Evolutionary conservation across 2,888 invertebrate species (phyloP).

Genomic region (Lepetodrilus schrolli): DNA sequence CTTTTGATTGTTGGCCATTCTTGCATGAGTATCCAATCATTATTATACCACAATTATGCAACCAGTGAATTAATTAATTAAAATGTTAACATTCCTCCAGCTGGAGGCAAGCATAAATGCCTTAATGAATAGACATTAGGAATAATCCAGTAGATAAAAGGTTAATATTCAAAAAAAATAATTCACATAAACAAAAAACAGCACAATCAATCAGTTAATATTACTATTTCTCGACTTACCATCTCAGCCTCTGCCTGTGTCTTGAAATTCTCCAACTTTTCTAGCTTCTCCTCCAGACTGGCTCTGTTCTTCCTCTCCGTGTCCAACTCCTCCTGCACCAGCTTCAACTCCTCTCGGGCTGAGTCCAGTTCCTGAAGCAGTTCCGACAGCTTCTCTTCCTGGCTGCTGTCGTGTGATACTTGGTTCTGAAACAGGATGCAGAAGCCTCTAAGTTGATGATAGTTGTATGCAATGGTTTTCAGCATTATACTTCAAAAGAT

Average conservation of each 20-base stretch:
- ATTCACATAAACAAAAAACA: neutral
- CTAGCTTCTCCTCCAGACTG: slow-evolving; percentile 33
- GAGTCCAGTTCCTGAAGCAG: slow-evolving; percentile 30
- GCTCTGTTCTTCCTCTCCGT: slow-evolving; percentile 35
- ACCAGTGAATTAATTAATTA: no score
- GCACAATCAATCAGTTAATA: neutral
- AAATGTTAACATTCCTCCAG: no score
- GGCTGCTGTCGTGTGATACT: slow-evolving; percentile 19
- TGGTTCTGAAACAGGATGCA: slow-evolving; percentile 31
- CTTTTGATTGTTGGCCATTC: no score
- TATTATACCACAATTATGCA: no score
- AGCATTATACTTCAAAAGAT: no score
- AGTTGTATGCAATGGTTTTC: no score
- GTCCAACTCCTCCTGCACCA: slow-evolving; percentile 40
- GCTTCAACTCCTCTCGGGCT: slow-evolving; percentile 15
- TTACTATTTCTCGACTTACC: slow-evolving; percentile 40
- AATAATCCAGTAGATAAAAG: no score
- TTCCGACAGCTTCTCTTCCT: slow-evolving; percentile 14
- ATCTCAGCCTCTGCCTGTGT: slow-evolving; percentile 40
- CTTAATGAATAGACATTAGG: no score
- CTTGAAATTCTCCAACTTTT: slow-evolving; percentile 37
- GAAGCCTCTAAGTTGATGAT: no score
- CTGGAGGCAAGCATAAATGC: no score
- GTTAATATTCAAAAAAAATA: no score
- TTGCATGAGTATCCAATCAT: no score